phyloP scores from a whole-genome alignment of 2,888 invertebrate species.

The Orgyia antiqua region DNA sequence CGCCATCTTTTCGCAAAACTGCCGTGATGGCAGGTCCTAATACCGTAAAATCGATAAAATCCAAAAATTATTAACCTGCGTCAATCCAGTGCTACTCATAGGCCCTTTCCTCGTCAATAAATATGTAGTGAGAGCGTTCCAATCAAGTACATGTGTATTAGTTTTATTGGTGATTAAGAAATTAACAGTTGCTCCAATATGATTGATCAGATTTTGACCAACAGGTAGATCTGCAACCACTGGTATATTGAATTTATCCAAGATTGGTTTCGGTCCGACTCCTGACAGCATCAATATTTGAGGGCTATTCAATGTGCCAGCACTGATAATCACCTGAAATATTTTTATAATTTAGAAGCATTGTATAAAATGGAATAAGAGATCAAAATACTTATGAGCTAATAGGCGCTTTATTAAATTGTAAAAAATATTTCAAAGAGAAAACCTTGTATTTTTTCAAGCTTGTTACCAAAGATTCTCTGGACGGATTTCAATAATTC shows the following conservation, averaged over 20 bases:
- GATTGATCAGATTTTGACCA: slow-evolving; percentile 80
- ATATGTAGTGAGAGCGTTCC: slow-evolving; percentile 77
- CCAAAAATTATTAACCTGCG: slow-evolving; percentile 59
- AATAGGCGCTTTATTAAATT: too few species aligned
- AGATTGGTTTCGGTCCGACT: slow-evolving; percentile 76
- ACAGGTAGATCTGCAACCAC: slow-evolving; percentile 80
- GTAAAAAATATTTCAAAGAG: too few species aligned
- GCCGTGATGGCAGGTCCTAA: too few species aligned
- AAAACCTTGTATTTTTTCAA: too few species aligned
- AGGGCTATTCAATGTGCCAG: slow-evolving; percentile 81
- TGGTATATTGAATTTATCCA: slow-evolving; percentile 69
- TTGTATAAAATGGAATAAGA: not conserved
- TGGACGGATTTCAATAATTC: too few species aligned
- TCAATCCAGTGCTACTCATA: slow-evolving; percentile 80
- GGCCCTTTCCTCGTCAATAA: slow-evolving; percentile 74
- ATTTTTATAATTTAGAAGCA: too few species aligned
- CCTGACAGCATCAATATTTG: slow-evolving; percentile 81
- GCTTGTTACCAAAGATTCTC: too few species aligned
- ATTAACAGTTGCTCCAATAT: slow-evolving; percentile 77
- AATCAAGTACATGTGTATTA: slow-evolving; percentile 72
- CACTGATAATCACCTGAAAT: slow-evolving; percentile 76
- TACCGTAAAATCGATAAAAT: too few species aligned
- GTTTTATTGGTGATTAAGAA: slow-evolving; percentile 62
- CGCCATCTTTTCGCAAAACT: too few species aligned
- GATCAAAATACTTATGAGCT: too few species aligned